Conservation (phyloP, 2,888 invertebrate genomes). For the Tanypteryx hageni region DNA sequence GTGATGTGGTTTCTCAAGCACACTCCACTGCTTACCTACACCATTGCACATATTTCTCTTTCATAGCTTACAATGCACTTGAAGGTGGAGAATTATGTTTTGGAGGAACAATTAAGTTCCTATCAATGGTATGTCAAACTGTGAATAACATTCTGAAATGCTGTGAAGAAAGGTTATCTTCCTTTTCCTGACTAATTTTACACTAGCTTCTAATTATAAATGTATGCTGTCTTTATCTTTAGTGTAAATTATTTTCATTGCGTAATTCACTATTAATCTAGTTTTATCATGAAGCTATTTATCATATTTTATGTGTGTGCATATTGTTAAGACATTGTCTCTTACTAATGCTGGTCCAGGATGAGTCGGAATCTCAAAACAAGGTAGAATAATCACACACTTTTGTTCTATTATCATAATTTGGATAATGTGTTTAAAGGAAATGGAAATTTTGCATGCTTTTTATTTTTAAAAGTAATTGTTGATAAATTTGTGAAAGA, state of each 20-base stretch:
- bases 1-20: slow-evolving; percentile 49
- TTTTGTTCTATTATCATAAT: background rate
- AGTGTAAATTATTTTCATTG: background rate
- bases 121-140: slow-evolving; percentile 47
- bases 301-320: background rate
- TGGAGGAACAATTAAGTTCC: slow-evolving; percentile 54
- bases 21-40: slow-evolving; percentile 54
- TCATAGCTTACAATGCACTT: slow-evolving; percentile 57
- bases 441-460: background rate
- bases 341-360: slow-evolving; percentile 63
- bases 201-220: background rate
- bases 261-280: slow-evolving; percentile 15
- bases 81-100: slow-evolving; percentile 42
- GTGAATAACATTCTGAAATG: slow-evolving; percentile 25
- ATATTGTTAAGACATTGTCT: slow-evolving; percentile 60
- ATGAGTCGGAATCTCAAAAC: slow-evolving; percentile 51
- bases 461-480: background rate
- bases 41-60: slow-evolving; percentile 59
- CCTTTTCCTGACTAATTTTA: slow-evolving; percentile 16
- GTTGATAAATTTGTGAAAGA: no score
- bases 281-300: background rate
- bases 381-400: slow-evolving; percentile 47
- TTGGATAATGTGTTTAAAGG: background rate
- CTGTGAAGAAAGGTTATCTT: slow-evolving; percentile 33
- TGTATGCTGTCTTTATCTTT: background rate